Base-by-base conservation (phyloP, 1,140 invertebrate genomes). In the Scaptomyza pallida region DNA sequence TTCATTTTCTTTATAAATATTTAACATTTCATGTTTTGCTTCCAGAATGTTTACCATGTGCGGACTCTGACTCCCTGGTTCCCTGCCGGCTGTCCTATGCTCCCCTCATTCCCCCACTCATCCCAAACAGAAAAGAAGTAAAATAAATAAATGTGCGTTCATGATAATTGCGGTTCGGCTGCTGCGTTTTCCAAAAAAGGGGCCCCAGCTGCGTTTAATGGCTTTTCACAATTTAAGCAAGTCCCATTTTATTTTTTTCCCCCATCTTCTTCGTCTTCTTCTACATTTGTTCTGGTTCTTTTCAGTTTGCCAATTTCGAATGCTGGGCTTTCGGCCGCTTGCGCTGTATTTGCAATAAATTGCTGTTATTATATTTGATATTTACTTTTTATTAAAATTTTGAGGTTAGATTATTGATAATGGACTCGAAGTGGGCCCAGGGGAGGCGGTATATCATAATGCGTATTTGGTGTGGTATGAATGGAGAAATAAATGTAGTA, bases 191-290 rank as follows among this genome's bases (percentile, higher is more conserved):
- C 26, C 33, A 33, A 30, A 30, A n/a, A n/a, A n/a, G n/a, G 26
- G 69, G 65, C 73, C 73, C 81, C 81, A 85, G 81, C 81, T 85
- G 81, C 77, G 81, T 85, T 85, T 85, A 85, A 85, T 85, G 77
- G 81, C 73, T 86, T 85, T 86, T 74, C 73, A 77, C 81, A 85
- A 77, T 85, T 86, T 85, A 81, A 85, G 83, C 81, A 81, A 85
- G 82, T 86, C 64, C 81, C 62, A 80, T 73, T 85, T 80, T 55
- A 51, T 63, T 78, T 74, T 74, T 83, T 85, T 57, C 73, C 72
- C 64, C 61, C 2, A 4, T 76, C 59, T 51, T 63, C 33, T 70
- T 60, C 23, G 45, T 19, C 41, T 60, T 33, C 51, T 43, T 43
- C 33, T 8, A 37, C 33, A 37, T 52, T 26, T 30, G 12, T 37